Evolutionary conservation across 2,888 invertebrate genomes (phyloP).

Genomic region (Neoitamus cyanurus): DNA sequence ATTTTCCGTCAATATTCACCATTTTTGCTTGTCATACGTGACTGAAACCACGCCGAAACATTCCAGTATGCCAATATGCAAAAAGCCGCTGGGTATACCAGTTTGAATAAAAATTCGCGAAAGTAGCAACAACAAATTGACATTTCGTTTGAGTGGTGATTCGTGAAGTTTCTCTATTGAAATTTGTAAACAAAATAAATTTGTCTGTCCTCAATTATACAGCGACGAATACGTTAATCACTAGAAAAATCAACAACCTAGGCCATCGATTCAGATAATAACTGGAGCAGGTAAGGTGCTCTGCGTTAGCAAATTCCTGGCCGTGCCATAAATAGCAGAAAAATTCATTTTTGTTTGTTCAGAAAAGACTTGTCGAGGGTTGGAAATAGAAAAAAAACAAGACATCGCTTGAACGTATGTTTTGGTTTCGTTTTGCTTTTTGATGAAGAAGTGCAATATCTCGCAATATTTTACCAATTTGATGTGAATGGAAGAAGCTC

Average conservation of each 20-base stretch:
- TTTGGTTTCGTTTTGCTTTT: neutral
- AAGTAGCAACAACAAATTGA: slow-evolving; percentile 27
- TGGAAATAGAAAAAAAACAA: neutral
- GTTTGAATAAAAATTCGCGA: neutral
- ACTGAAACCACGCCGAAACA: neutral
- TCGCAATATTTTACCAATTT: slow-evolving; percentile 23
- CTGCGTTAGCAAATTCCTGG: neutral
- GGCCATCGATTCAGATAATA: neutral
- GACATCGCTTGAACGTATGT: neutral
- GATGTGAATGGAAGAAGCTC: slow-evolving; percentile 8
- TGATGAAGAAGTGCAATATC: slow-evolving; percentile 30
- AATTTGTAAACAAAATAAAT: slow-evolving; percentile 34
- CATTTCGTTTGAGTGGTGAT: slow-evolving; percentile 10
- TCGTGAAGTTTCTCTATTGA: slow-evolving; percentile 18
- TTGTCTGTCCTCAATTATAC: neutral
- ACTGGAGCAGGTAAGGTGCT: neutral
- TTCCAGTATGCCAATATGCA: neutral
- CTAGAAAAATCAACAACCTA: neutral
- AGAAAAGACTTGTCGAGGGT: slow-evolving; percentile 1
- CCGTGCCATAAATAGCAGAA: slow-evolving; percentile 19
- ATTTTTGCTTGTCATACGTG: neutral
- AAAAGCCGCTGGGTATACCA: neutral
- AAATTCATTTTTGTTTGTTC: slow-evolving; percentile 25
- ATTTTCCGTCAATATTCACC: neutral
- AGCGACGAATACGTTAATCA: neutral